Evolutionary conservation across 2,113 vertebrate genomes (phyloP), one percentile per base, ranked within the genome.

Genomic region (Solenodon paradoxus): DNA sequence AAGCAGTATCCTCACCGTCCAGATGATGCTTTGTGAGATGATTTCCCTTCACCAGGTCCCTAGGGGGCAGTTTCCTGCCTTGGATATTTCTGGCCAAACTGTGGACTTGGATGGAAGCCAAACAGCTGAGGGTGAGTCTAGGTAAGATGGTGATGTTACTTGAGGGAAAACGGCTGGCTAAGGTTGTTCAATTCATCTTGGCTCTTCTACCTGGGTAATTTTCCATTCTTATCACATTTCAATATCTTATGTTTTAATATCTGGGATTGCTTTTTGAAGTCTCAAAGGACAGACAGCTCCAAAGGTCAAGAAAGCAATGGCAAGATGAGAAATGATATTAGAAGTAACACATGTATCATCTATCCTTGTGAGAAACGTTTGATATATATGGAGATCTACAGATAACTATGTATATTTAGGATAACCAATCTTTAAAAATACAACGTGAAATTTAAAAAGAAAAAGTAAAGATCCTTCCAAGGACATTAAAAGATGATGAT

Each of bases 191-290:
- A 2, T 69, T 64, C 47, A 86, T 77, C 40, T 35, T 49, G 75
- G 38, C 69, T 89, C 64, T 47, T 86, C 30, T 45, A 45, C 57
- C 24, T 92, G 61, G 47, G 35, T 84, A 40, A 47, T 90, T 81
- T 94, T 93, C 69, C 69, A 94, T 53, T 72, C 85, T 74, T 83
- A 71, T 96, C 45, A 63, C 32, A 96, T 75, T 68, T 80, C 26
- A 90, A 0, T 90, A 47, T 88, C 47, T 92, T 22, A 85, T 80
- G 71, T 81, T 93, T 90, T 20, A 78, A 26, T 74, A 92, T 17
- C 61, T 95, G 16, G 9, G 40, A 45, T 92, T 88, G 35, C 35
- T 94, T 95, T 77, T 81, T 87, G 35, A 51, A 32, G 38, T 61
- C 35, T 68, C 55, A 55, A 63, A 45, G 45, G 32, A 75, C 57